Evolutionary conservation across 2,888 invertebrate genomes (phyloP).

Genomic region (Deilephila porcellus): DNA sequence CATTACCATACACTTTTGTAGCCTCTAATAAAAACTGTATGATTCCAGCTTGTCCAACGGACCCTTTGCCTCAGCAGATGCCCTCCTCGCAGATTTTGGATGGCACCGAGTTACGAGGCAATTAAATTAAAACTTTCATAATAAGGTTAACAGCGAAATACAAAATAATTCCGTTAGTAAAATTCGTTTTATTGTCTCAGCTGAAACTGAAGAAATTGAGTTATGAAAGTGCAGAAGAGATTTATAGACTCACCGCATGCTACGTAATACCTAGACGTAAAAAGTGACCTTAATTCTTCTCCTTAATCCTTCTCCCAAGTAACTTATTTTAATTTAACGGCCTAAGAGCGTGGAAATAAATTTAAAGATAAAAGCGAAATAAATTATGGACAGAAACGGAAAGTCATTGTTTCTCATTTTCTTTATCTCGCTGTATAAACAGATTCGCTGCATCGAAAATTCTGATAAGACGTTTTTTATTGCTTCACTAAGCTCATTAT

Average conservation of each 20-base stretch:
- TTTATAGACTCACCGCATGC: conserved; percentile 64
- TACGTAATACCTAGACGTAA: conserved; percentile 33
- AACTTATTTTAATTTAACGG: conserved; percentile 44
- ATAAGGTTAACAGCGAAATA: conserved; percentile 40
- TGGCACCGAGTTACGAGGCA: conserved; percentile 29
- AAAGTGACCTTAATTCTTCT: conserved; percentile 36
- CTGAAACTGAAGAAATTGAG: conserved; percentile 61
- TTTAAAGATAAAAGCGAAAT: conserved; percentile 44
- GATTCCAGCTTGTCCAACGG: background rate
- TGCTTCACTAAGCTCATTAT: background rate
- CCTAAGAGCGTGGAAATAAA: conserved; percentile 37
- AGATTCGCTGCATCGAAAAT: conserved; percentile 34
- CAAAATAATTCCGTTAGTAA: conserved; percentile 42
- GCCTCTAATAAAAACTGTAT: background rate
- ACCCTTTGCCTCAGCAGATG: background rate
- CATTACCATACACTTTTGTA: too few species aligned
- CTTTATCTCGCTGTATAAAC: conserved; percentile 41
- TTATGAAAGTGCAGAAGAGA: conserved; percentile 62
- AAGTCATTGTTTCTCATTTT: conserved; percentile 30
- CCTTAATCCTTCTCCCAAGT: conserved; percentile 41
- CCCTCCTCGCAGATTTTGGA: conserved; percentile 13
- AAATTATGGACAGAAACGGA: conserved; percentile 35
- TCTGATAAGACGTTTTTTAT: conserved; percentile 11
- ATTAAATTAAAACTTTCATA: conserved; percentile 38
- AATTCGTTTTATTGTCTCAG: conserved; percentile 57